phyloP scores from a whole-genome alignment of 2,797 vertebrate genomes.

The Takifugu rubripes region DNA sequence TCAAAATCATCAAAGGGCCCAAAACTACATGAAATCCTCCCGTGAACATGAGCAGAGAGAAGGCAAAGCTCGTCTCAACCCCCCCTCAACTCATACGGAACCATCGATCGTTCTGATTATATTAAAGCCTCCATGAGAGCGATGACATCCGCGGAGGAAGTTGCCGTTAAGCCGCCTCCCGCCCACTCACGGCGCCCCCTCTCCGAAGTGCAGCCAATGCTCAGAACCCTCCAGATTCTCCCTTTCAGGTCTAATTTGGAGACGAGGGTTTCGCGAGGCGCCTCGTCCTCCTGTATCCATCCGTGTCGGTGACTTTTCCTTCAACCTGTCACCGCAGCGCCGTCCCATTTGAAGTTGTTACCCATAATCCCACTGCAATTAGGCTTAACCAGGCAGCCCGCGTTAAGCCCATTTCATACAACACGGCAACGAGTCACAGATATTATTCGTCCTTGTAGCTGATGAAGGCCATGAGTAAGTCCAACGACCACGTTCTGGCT shows the following conservation, averaged over 20 bases:
- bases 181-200: not conserved
- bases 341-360: conserved; percentile 19
- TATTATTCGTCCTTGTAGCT: conserved; percentile 73
- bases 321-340: conserved; percentile 40
- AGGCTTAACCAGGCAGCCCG: conserved; percentile 41
- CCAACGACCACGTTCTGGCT: conserved; percentile 96
- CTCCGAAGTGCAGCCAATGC: conserved; percentile 12
- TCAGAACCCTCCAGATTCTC: conserved; percentile 60
- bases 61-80: no score
- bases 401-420: conserved; percentile 22
- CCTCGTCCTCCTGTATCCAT: not conserved
- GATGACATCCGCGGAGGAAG: conserved; percentile 20
- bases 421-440: not conserved
- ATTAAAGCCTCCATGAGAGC: conserved; percentile 12
- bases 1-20: no score
- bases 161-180: conserved; percentile 7
- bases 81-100: not conserved
- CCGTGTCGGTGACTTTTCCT: conserved; percentile 19
- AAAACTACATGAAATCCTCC: no score
- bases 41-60: no score
- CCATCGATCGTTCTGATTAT: not conserved
- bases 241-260: conserved; percentile 43
- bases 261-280: not conserved
- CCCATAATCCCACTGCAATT: conserved; percentile 46
- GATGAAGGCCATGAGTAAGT: conserved; percentile 99